Percentiles rank a stretch among this genome's conserved stretches.
phyloP scores from a whole-genome alignment of 2,113 vertebrate genomes.

The Climacteris rufus region DNA sequence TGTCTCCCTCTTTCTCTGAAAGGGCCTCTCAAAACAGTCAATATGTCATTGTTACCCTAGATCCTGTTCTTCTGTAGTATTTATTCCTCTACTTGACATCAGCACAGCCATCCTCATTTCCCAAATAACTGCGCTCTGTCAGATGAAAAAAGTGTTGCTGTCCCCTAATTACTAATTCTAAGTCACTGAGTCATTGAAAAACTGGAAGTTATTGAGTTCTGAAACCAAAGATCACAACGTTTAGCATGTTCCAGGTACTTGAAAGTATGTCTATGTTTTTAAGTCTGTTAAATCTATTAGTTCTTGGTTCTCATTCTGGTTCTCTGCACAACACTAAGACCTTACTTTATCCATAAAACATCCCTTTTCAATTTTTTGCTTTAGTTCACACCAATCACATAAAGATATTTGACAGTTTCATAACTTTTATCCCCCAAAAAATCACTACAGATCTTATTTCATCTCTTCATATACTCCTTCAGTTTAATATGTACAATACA shows the following conservation, averaged over 20 bases:
- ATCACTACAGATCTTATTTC: background rate
- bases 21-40: background rate
- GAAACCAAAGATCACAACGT: background rate
- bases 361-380: background rate
- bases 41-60: background rate
- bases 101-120: background rate
- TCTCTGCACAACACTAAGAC: background rate
- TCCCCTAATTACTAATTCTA: background rate
- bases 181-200: accelerated
- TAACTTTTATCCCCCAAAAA: background rate
- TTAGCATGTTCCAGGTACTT: background rate
- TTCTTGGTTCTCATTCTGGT: background rate
- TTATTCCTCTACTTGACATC: background rate
- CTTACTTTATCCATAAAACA: background rate
- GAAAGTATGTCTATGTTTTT: background rate
- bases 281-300: background rate
- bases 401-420: background rate
- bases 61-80: background rate
- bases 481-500: background rate
- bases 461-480: background rate
- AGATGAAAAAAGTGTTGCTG: background rate
- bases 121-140: background rate
- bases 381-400: background rate
- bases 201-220: background rate
- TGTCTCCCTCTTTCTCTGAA: background rate